Base-by-base conservation (phyloP, 2,888 invertebrate species). In the Caradrina clavipalpis region DNA sequence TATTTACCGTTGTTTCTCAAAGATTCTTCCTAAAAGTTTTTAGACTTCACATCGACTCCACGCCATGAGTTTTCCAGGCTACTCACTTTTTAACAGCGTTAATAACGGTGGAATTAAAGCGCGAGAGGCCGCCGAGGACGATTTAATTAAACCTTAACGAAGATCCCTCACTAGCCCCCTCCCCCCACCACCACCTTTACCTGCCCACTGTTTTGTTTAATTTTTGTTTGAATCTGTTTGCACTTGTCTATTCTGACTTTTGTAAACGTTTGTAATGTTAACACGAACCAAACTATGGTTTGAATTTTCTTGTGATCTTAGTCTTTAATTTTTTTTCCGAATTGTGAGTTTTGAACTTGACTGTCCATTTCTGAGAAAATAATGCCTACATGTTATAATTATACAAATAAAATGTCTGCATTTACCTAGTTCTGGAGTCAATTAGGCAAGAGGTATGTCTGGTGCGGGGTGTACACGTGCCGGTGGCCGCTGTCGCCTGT, bases 51-150 rank as follows among this genome's bases (percentile, higher is more conserved):
- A 21, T 10, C 80, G 64, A 53, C 89, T 93, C 90, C 62, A 89
- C 54, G 26, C 62, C 21, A 51, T 50, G 55, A 81, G 42, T 53
- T 90, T 83, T 91, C 78, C 89, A 45, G 76, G 84, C 82, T 89
- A 86, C 92, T 93, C 93, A 95, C 92, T 95, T 96, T 96, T 96
- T 96, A 96, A 96, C 96, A 94, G 96, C 95, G 94, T 96, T 96
- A 96, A 95, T 96, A 96, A 96, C 96, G 96, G 95, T 94, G 95
- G 96, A 96, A 95, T 96, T 95, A 96, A 95, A 93, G 90, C 95
- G 93, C 93, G 92, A 95, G 96, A 95, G 94, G 95, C 95, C 94
- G 93, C 92, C 84, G 92, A 94, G 93, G 94, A 95, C 95, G 95
- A 94, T 96, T 95, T 96, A 96, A 96, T 96, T 96, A 96, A 96